Evolutionary conservation across 2,113 vertebrate species (phyloP).

Genomic region (Epinephelus cyanopodus): DNA sequence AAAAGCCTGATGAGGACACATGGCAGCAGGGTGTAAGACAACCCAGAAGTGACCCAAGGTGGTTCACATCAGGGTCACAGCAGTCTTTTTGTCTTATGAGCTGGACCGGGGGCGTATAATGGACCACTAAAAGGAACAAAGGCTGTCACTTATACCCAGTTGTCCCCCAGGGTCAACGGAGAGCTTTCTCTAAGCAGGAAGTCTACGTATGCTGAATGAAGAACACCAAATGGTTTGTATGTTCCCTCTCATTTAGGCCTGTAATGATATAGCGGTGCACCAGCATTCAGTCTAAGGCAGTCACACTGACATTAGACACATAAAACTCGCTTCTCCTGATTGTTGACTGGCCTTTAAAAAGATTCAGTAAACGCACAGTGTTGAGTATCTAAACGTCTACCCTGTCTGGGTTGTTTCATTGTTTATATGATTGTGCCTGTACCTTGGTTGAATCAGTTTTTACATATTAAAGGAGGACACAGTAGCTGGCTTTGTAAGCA

Average conservation of each 20-base stretch:
- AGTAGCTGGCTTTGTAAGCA: not conserved
- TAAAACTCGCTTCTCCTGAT: conserved; percentile 47
- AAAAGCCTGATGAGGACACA: conserved; percentile 38
- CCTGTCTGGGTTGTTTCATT: not conserved
- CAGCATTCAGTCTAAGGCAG: conserved; percentile 37
- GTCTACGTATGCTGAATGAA: conserved; percentile 48
- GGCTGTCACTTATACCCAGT: conserved; percentile 54
- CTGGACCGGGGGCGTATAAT: conserved; percentile 43
- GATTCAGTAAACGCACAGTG: conserved; percentile 11
- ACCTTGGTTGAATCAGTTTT: not conserved
- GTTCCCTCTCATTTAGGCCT: conserved; percentile 65
- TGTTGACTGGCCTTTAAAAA: conserved; percentile 19
- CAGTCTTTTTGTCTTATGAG: conserved; percentile 61
- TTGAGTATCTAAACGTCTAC: not conserved
- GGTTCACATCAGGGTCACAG: conserved; percentile 69
- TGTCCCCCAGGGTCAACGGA: conserved; percentile 50
- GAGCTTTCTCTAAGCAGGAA: conserved; percentile 67
- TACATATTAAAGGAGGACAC: conserved; percentile 9
- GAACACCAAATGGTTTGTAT: conserved; percentile 52
- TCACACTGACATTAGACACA: conserved; percentile 44
- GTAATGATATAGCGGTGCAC: conserved; percentile 62
- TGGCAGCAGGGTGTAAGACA: conserved; percentile 55
- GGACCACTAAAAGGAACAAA: conserved; percentile 70
- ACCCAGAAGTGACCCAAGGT: conserved; percentile 55
- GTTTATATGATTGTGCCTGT: not conserved